phyloP scores from a whole-genome alignment of 2,888 invertebrate species.

The Campoplex nolae region DNA sequence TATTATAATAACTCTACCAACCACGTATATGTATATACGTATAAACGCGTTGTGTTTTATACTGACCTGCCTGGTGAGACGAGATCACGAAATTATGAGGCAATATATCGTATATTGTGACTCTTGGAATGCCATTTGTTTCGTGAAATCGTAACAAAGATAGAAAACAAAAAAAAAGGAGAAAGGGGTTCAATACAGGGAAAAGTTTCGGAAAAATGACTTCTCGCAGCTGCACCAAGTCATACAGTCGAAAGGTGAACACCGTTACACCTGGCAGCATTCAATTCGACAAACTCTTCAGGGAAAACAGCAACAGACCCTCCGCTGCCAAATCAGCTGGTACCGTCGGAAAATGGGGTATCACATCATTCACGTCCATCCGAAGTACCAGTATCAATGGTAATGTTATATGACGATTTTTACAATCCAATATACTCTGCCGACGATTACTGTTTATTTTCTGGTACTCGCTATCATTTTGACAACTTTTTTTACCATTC shows the following conservation, averaged over 20 bases:
- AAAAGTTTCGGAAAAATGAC: slow-evolving; percentile 77
- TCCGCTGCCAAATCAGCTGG: slow-evolving; percentile 95
- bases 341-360: slow-evolving; percentile 97
- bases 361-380: slow-evolving; percentile 96
- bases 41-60: slow-evolving; percentile 56
- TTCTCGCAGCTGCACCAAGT: slow-evolving; percentile 83
- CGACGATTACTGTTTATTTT: neutral
- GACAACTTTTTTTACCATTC: neutral
- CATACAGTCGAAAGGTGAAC: slow-evolving; percentile 82
- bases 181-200: slow-evolving; percentile 56
- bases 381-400: slow-evolving; percentile 91
- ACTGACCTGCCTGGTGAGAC: slow-evolving; percentile 47
- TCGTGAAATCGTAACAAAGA: slow-evolving; percentile 68
- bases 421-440: neutral
- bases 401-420: slow-evolving; percentile 79
- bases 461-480: neutral
- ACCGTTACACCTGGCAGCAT: slow-evolving; percentile 85
- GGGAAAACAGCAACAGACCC: slow-evolving; percentile 94
- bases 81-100: slow-evolving; percentile 72
- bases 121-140: slow-evolving; percentile 75
- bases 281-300: slow-evolving; percentile 88
- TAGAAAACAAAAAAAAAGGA: slow-evolving; percentile 53
- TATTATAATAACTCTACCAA: slow-evolving; percentile 46
- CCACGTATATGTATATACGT: slow-evolving; percentile 25
- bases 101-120: slow-evolving; percentile 72